Percentiles rank a stretch among this genome's conserved stretches.
Conservation (phyloP, 2,888 invertebrate species). For the Drosophila meridionalis region DNA sequence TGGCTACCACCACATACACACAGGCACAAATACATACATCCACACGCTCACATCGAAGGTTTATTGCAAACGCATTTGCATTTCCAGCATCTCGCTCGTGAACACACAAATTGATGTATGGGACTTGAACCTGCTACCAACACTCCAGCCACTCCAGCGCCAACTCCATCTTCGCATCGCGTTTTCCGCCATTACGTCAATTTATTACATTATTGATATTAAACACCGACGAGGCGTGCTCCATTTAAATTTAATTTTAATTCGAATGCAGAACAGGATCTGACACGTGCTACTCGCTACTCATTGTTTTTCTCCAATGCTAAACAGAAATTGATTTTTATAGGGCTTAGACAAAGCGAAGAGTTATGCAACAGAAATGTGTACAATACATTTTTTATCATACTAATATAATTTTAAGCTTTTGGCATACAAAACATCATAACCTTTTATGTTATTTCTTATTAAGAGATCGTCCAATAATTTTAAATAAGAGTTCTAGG, state of each 20-base stretch:
- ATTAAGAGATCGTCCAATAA: too few relatives aligned
- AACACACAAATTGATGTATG: conserved; percentile 70
- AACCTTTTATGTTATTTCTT: too few relatives aligned
- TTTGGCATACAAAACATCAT: too few relatives aligned
- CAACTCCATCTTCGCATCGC: conserved; percentile 12
- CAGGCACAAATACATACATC: conserved; percentile 18
- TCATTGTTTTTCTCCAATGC: background rate
- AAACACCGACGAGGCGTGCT: conserved; percentile 43
- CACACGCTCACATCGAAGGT: conserved; percentile 19
- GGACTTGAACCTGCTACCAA: conserved; percentile 35
- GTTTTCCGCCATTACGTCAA: conserved; percentile 17
- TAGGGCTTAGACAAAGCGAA: background rate
- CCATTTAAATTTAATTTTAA: conserved; percentile 51
- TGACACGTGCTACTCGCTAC: background rate
- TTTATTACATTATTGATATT: conserved; percentile 73
- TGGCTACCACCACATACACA: conserved; percentile 45
- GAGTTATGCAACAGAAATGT: background rate
- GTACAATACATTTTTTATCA: too few relatives aligned
- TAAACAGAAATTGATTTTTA: background rate
- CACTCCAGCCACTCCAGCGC: conserved; percentile 1
- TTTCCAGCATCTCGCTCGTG: conserved; percentile 51
- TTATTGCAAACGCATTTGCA: conserved; percentile 67
- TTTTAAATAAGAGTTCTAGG: too few relatives aligned
- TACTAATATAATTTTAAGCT: too few relatives aligned
- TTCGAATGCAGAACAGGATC: conserved; percentile 18